phyloP scores from a whole-genome alignment of 2,113 vertebrate genomes.

The Zosterops hypoxanthus region DNA sequence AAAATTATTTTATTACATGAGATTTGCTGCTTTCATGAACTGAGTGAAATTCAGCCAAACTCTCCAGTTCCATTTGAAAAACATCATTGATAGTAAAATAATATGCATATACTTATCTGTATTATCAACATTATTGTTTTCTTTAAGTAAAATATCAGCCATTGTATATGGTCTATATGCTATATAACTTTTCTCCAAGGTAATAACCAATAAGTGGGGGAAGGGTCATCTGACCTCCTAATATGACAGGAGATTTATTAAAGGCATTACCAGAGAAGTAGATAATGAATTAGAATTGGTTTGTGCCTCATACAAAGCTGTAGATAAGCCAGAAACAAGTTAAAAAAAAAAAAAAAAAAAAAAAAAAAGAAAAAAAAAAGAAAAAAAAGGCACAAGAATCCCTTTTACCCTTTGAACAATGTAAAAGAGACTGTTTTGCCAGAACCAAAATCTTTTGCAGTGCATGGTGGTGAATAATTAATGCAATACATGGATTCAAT shows the following conservation, averaged over 20 bases:
- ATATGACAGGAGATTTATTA: not conserved
- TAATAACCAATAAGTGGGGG: not conserved
- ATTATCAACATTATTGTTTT: not conserved
- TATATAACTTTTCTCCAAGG: not conserved
- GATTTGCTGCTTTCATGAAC: not conserved
- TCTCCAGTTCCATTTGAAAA: not conserved
- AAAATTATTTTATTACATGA: not conserved
- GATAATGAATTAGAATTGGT: not conserved
- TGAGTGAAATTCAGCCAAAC: not conserved
- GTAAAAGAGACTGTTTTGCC: not conserved
- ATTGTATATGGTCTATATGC: not conserved
- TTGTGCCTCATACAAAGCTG: not conserved
- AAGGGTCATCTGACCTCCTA: not conserved
- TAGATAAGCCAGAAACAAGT: not conserved
- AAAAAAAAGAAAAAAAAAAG: too few species aligned
- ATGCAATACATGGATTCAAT: not conserved
- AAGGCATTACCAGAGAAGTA: not conserved
- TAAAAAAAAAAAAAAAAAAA: not conserved
- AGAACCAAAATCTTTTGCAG: not conserved
- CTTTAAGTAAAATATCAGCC: not conserved
- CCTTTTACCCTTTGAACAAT: not conserved
- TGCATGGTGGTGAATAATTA: not conserved
- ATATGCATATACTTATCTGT: not conserved
- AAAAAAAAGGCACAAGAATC: fast-evolving
- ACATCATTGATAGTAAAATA: not conserved